Percentiles rank a stretch among this genome's conserved stretches.
phyloP scores from a whole-genome alignment of 2,888 invertebrate species.

The Brachyptera putata region DNA sequence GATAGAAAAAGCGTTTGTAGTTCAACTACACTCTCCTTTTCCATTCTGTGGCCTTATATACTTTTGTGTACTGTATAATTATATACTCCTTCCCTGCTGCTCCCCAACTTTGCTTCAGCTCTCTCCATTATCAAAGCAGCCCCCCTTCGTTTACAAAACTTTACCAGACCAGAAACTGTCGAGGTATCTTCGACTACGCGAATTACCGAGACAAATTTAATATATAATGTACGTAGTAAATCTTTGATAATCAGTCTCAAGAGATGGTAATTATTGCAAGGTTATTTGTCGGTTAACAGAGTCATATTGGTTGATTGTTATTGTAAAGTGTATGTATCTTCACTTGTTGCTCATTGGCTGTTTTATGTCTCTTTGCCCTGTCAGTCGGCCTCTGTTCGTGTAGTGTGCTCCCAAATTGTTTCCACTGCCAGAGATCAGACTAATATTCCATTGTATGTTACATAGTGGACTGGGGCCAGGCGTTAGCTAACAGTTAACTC shows the following conservation, averaged over 20 bases:
- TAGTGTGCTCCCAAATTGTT: background rate
- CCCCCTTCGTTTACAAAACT: background rate
- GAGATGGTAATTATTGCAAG: slow-evolving; percentile 22
- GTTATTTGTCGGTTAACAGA: slow-evolving; percentile 20
- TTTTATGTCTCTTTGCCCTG: slow-evolving; percentile 26
- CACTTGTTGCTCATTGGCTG: slow-evolving; percentile 33
- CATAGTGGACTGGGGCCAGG: background rate
- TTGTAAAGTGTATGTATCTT: slow-evolving; percentile 33
- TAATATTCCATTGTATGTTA: background rate
- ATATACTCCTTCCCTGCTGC: background rate
- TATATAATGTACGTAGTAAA: too few relatives aligned
- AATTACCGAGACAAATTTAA: too few relatives aligned
- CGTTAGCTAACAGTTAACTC: slow-evolving; percentile 21
- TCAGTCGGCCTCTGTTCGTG: background rate
- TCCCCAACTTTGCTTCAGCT: background rate
- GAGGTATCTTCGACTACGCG: too few relatives aligned
- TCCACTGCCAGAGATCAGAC: background rate
- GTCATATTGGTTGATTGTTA: slow-evolving; percentile 30
- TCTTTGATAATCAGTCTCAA: too few relatives aligned
- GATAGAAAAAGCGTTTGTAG: slow-evolving; percentile 30
- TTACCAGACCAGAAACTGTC: too few relatives aligned
- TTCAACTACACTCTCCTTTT: slow-evolving; percentile 32
- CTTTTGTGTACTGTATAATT: slow-evolving; percentile 29
- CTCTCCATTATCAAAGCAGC: background rate
- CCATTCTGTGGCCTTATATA: slow-evolving; percentile 35